These are phyloP conservation scores for Sciurus carolinensis DNA, from an alignment of 2,797 vertebrate species.

Conservation along the genomic window DNA sequence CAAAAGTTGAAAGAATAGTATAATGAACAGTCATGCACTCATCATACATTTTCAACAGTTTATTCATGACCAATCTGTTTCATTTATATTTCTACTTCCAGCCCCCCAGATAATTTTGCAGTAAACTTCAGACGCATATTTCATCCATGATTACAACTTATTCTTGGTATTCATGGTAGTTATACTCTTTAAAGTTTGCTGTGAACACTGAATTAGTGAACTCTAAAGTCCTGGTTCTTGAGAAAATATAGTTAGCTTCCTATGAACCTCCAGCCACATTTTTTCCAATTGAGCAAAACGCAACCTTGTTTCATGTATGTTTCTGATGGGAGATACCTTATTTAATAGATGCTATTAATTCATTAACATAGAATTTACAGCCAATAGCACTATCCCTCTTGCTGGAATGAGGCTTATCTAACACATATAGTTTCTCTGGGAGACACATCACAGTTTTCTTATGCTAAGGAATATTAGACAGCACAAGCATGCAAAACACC, in stretches of 20 bases:
- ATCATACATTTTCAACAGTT: background rate
- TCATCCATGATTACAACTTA: background rate
- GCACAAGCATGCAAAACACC: background rate
- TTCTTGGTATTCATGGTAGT: background rate
- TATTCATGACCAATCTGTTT: background rate
- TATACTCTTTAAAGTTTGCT: background rate
- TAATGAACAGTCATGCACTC: background rate
- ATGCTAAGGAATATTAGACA: background rate
- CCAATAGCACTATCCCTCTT: background rate
- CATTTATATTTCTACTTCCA: background rate
- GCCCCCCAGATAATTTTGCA: background rate
- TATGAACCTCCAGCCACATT: background rate
- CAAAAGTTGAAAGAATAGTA: background rate
- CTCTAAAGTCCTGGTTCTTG: background rate
- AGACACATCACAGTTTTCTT: background rate
- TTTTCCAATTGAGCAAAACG: background rate
- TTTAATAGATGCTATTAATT: background rate
- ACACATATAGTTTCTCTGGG: background rate
- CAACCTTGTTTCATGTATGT: background rate
- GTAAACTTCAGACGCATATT: background rate
- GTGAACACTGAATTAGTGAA: background rate
- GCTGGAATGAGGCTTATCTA: background rate
- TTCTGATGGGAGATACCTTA: background rate
- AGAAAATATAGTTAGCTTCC: background rate
- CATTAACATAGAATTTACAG: background rate